Percentiles rank a stretch among this genome's conserved stretches.
phyloP scores from a whole-genome alignment of 2,888 invertebrate genomes.

The Molanna angustata region DNA sequence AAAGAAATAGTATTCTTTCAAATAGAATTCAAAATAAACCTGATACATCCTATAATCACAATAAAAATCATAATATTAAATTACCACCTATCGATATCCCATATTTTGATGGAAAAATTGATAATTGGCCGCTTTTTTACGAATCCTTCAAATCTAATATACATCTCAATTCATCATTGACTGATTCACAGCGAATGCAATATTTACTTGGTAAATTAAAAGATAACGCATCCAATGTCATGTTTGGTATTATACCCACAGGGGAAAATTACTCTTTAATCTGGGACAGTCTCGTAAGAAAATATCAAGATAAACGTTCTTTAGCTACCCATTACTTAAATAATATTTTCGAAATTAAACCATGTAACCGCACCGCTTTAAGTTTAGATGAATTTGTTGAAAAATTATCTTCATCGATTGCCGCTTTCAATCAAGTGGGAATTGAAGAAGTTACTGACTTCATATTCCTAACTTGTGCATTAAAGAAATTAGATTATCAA shows the following conservation, averaged over 20 bases:
- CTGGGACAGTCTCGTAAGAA: neutral
- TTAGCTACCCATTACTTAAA: neutral
- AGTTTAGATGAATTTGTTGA: neutral
- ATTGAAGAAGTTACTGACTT: neutral
- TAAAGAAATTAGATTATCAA: constrained; percentile 1
- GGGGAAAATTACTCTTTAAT: neutral
- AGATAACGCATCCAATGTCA: neutral
- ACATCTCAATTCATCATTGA: neutral
- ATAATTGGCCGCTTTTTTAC: constrained; percentile 2
- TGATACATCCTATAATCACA: no score
- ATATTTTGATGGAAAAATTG: neutral
- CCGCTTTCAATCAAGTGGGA: neutral
- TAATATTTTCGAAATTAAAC: neutral
- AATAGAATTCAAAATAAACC: no score
- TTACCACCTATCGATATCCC: neutral
- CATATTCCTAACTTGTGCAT: neutral
- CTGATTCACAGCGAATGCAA: constrained; percentile 6
- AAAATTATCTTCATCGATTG: neutral
- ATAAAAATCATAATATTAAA: no score
- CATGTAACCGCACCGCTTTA: neutral
- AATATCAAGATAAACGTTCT: neutral
- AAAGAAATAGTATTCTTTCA: no score
- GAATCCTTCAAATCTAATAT: constrained; percentile 8
- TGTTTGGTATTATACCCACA: constrained; percentile 1
- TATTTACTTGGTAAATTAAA: constrained; percentile 1